Conservation (phyloP, 2,888 invertebrate species). For the Lochmaea capreae region DNA sequence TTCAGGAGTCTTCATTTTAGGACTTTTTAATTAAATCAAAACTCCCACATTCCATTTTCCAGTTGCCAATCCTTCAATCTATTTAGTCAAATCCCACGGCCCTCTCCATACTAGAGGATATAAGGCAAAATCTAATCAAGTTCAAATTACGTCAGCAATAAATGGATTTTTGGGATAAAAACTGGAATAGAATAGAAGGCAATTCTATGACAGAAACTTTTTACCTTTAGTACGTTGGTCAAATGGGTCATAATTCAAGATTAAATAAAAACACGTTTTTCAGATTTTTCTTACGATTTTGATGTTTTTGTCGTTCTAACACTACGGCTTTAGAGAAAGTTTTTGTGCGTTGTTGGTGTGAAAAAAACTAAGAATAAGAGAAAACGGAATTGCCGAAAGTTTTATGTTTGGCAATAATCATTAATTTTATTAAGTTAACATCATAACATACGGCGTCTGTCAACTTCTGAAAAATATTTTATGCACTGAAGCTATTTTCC, state of each 20-base stretch:
- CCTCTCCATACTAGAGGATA: not conserved
- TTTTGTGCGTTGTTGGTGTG: not conserved
- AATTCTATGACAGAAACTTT: not conserved
- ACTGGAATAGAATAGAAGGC: not conserved
- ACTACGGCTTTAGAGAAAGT: not conserved
- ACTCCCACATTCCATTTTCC: not conserved
- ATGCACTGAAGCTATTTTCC: no score
- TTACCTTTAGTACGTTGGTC: not conserved
- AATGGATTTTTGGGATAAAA: not conserved
- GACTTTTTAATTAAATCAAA: not conserved
- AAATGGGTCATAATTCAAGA: not conserved
- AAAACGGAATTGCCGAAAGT: not conserved
- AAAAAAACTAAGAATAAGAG: not conserved
- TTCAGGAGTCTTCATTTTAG: not conserved
- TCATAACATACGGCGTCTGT: not conserved
- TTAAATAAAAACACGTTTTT: not conserved
- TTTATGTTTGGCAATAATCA: conserved; percentile 1
- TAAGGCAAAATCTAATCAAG: conserved; percentile 2
- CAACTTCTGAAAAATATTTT: not conserved
- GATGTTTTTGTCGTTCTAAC: not conserved
- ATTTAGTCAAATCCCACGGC: conserved; percentile 2
- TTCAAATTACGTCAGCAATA: not conserved
- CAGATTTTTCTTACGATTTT: not conserved
- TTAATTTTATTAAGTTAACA: not conserved
- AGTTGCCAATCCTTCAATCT: conserved; percentile 1